phyloP scores from a whole-genome alignment of 2,888 invertebrate species.

The Drosophila paracracens region DNA sequence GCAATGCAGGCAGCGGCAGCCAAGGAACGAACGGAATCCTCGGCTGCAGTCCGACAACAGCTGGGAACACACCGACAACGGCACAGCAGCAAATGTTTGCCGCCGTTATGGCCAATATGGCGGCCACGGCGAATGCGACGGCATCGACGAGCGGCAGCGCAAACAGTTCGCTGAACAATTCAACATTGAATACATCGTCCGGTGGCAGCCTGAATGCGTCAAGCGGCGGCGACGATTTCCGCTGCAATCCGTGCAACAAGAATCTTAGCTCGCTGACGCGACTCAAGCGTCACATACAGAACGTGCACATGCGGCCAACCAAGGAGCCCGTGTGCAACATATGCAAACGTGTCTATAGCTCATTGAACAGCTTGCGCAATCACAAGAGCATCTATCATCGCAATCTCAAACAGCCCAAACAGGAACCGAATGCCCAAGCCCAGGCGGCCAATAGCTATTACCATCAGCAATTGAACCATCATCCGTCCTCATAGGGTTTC shows the following conservation, averaged over 20 bases:
- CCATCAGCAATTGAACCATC: conserved; percentile 78
- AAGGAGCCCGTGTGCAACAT: conserved; percentile 96
- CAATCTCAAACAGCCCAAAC: conserved; percentile 90
- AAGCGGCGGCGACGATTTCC: conserved; percentile 91
- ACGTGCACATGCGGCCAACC: conserved; percentile 95
- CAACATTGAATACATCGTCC: conserved; percentile 62
- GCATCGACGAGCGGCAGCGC: conserved; percentile 82
- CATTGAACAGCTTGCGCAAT: conserved; percentile 95
- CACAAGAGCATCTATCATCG: conserved; percentile 97
- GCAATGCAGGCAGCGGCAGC: conserved; percentile 49
- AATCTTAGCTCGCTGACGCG: conserved; percentile 94
- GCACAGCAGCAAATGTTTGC: conserved; percentile 82
- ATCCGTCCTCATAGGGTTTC: conserved; percentile 84
- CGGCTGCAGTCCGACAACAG: conserved; percentile 59
- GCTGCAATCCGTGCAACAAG: conserved; percentile 96
- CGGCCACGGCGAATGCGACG: conserved; percentile 66
- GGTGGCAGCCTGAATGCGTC: conserved; percentile 73
- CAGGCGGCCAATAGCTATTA: conserved; percentile 67
- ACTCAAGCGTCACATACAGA: conserved; percentile 96
- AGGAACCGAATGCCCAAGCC: conserved; percentile 73
- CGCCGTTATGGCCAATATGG: conserved; percentile 82
- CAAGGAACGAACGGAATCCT: conserved; percentile 66
- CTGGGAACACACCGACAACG: conserved; percentile 51
- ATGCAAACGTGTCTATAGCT: conserved; percentile 96
- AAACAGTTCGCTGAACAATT: conserved; percentile 71